Conservation (phyloP, 64 coral and sea anemone species). For the Pachyseris speciosa region DNA sequence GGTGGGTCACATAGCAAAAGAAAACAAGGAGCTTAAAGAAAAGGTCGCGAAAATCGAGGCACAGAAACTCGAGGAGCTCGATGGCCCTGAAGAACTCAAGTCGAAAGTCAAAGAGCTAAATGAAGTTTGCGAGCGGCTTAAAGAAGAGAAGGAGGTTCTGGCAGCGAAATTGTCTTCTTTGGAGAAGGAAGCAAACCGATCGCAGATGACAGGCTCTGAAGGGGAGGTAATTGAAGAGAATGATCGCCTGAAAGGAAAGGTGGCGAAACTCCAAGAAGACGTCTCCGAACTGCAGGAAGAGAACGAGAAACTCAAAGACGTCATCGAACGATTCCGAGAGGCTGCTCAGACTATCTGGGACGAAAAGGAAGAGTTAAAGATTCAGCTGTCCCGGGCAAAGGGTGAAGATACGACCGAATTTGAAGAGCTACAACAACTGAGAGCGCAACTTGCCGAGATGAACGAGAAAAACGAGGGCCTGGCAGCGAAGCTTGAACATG, state of each 20-base stretch:
- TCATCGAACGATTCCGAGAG: conserved; percentile 81
- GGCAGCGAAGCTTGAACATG: conserved; percentile 48
- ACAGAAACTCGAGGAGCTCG: conserved; percentile 41
- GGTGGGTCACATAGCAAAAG: conserved; percentile 48
- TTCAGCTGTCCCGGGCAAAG: conserved; percentile 39
- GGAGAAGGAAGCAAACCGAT: conserved; percentile 90
- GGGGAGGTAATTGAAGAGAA: conserved; percentile 85
- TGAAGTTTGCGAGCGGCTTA: conserved; percentile 31
- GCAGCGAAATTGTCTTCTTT: conserved; percentile 44
- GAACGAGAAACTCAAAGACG: conserved; percentile 93
- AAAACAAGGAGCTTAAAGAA: conserved; percentile 62
- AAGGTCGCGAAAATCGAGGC: conserved; percentile 28
- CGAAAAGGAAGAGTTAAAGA: conserved; percentile 78
- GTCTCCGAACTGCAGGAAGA: conserved; percentile 59
- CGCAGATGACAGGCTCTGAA: conserved; percentile 94
- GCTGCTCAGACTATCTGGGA: conserved; percentile 79
- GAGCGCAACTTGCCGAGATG: conserved; percentile 55
- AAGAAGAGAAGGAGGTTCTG: conserved; percentile 63
- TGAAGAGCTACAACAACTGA: conserved; percentile 70
- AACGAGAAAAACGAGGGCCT: conserved; percentile 65
- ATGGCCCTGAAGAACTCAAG: conserved; percentile 64
- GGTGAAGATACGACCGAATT: conserved; percentile 56
- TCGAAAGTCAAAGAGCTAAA: conserved; percentile 53
- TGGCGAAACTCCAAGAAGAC: conserved; percentile 60
- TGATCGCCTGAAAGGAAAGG: conserved; percentile 78